These are phyloP conservation scores for Tupaia chinensis DNA, from an alignment of 2,113 vertebrate species.

Conservation along the genomic window DNA sequence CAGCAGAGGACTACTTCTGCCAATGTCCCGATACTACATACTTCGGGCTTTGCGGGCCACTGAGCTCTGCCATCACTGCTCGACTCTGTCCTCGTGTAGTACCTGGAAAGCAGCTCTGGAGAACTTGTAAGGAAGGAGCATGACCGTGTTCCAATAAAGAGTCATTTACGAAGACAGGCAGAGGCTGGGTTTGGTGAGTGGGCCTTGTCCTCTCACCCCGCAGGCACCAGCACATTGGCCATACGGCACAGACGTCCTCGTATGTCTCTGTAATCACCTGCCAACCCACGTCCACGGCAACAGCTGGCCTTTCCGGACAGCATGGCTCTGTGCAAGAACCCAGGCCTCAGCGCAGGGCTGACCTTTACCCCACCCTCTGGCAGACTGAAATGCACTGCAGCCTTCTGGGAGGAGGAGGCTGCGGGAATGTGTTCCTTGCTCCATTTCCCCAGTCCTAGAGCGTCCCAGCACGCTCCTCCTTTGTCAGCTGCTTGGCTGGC, in stretches of 20 bases:
- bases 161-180: not conserved
- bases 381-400: not conserved
- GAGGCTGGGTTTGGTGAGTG: no score
- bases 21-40: not conserved
- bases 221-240: no score
- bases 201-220: rapidly evolving
- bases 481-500: no score
- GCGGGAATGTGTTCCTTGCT: no score
- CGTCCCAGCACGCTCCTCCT: no score
- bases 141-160: not conserved
- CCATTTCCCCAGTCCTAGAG: no score
- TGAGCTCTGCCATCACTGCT: not conserved
- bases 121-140: not conserved
- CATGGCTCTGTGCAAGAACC: not conserved
- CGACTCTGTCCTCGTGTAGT: not conserved
- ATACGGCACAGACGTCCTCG: not conserved
- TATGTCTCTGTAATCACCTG: not conserved
- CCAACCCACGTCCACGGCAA: not conserved
- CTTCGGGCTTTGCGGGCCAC: not conserved
- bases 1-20: not conserved
- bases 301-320: not conserved
- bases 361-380: not conserved
- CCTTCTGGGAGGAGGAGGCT: no score
- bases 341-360: not conserved
- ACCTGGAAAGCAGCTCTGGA: not conserved